A percentile compares a stretch with the other conserved stretches of the same genome.
Evolutionary conservation across 2,888 invertebrate genomes (phyloP).

Genomic region (Lochmaea crataegi): DNA sequence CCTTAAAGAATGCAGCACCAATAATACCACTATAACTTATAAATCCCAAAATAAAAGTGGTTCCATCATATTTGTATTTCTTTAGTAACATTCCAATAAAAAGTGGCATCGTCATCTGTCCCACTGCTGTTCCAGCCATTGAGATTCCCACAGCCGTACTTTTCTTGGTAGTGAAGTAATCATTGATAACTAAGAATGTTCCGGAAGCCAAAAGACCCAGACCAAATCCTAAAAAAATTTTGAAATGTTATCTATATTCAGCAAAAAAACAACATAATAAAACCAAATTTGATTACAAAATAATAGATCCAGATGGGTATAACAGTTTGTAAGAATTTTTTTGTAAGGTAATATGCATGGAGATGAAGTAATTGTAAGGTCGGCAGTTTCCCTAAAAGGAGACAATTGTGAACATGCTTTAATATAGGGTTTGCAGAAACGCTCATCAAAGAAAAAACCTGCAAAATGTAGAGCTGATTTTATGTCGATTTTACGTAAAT

Average conservation of each 20-base stretch:
- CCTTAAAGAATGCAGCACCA: conserved; percentile 65
- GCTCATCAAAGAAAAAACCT: too few species aligned
- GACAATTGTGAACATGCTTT: too few species aligned
- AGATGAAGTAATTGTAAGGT: too few species aligned
- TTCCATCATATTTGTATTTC: conserved; percentile 73
- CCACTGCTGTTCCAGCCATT: conserved; percentile 80
- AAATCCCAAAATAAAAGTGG: conserved; percentile 73
- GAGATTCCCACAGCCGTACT: conserved; percentile 81
- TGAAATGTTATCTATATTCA: not conserved
- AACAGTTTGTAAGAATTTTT: too few species aligned
- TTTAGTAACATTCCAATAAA: conserved; percentile 74
- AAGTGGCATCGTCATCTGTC: conserved; percentile 81
- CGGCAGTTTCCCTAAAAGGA: too few species aligned
- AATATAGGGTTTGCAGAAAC: too few species aligned
- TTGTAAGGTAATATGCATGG: too few species aligned
- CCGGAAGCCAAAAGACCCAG: conserved; percentile 78
- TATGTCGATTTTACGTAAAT: too few species aligned
- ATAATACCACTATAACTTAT: conserved; percentile 72
- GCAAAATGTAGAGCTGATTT: too few species aligned
- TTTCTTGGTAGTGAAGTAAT: conserved; percentile 75
- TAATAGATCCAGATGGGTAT: too few species aligned
- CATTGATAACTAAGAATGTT: conserved; percentile 77
- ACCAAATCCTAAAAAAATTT: conserved; percentile 69
- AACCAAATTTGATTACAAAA: too few species aligned
- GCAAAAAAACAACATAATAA: too few species aligned